Conservation (phyloP, 2,888 invertebrate species). For the Boloria selene region DNA sequence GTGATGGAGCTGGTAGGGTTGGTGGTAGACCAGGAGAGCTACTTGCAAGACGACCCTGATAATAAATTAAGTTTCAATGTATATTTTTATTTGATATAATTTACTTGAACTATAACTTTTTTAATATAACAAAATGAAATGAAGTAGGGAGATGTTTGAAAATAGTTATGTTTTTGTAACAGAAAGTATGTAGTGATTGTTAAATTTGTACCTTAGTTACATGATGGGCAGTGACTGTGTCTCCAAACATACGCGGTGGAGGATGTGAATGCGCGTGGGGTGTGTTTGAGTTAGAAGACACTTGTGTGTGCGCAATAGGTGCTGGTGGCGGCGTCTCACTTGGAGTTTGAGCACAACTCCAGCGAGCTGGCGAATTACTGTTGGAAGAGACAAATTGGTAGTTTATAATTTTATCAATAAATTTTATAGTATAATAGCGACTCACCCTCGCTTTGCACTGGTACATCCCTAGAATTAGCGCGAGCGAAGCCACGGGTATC, state of each 20-base stretch:
- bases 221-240: constrained; percentile 82
- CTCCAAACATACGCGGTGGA: constrained; percentile 88
- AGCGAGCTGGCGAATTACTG: constrained; percentile 72
- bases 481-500: no score
- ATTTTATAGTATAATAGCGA: not conserved
- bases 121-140: no score
- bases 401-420: not conserved
- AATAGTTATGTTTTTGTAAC: not conserved
- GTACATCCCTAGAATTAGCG: no score
- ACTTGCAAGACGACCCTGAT: constrained; percentile 70
- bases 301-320: constrained; percentile 71
- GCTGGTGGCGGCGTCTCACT: constrained; percentile 73
- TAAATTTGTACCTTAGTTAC: constrained; percentile 62
- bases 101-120: no score
- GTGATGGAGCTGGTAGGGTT: constrained; percentile 87
- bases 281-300: constrained; percentile 59
- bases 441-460: no score
- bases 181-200: not conserved
- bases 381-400: constrained; percentile 32
- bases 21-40: constrained; percentile 87
- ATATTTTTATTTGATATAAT: not conserved
- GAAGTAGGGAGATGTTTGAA: no score
- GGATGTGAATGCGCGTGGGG: constrained; percentile 76
- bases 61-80: constrained; percentile 21
- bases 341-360: constrained; percentile 72